Conservation (phyloP, 2,888 invertebrate species). For the Diogma glabrata region DNA sequence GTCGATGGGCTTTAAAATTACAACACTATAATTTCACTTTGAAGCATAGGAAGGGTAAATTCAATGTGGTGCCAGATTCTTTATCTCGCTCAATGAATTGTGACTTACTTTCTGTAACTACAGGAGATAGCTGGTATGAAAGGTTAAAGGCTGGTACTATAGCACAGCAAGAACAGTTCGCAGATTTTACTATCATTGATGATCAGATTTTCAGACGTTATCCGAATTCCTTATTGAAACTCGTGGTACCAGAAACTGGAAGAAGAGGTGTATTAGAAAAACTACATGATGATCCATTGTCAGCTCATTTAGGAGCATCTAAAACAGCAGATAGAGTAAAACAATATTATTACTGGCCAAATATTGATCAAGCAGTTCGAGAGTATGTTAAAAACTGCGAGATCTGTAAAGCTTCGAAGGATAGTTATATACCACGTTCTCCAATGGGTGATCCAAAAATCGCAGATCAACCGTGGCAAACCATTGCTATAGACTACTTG, state of each 20-base stretch:
- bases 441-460: slow-evolving; percentile 2
- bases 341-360: slow-evolving; percentile 5
- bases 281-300: not conserved
- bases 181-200: not conserved
- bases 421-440: not conserved
- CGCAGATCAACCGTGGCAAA: not conserved
- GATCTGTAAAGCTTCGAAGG: not conserved
- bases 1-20: too few relatives aligned
- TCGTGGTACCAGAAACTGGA: not conserved
- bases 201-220: not conserved
- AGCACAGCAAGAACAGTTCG: not conserved
- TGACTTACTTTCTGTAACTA: not conserved
- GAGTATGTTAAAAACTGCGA: not conserved
- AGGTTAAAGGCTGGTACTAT: not conserved
- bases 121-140: not conserved
- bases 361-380: not conserved
- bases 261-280: not conserved
- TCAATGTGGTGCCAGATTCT: slow-evolving; percentile 1
- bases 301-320: too few relatives aligned
- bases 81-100: not conserved
- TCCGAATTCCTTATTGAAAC: not conserved
- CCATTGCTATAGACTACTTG: not conserved
- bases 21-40: too few relatives aligned
- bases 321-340: not conserved
- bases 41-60: too few relatives aligned